These are phyloP conservation scores for Anneissia japonica DNA, from an alignment of 35 echinoderm and acorn worm species.

Conservation along the genomic window DNA sequence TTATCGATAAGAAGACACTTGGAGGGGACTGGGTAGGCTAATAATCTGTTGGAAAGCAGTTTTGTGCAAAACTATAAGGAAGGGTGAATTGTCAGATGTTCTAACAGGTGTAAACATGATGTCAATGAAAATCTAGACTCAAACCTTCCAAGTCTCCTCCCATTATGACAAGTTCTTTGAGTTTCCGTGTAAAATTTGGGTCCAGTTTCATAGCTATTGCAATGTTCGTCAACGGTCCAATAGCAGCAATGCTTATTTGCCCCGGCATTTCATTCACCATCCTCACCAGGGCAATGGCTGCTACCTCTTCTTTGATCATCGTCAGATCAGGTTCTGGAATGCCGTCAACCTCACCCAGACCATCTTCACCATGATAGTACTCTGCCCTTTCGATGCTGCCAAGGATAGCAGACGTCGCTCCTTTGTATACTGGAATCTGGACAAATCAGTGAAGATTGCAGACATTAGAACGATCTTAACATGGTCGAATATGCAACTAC, in stretches of 20 bases:
- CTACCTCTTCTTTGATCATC: slow-evolving; percentile 63
- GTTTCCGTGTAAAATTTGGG: slow-evolving; percentile 57
- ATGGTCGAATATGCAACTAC: no score
- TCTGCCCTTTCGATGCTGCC: not conserved
- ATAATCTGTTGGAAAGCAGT: not conserved
- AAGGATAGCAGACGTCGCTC: slow-evolving; percentile 22
- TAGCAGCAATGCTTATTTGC: slow-evolving; percentile 77
- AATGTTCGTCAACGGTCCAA: slow-evolving; percentile 92
- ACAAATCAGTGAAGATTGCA: not conserved
- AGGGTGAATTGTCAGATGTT: not conserved
- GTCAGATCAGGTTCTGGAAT: slow-evolving; percentile 8
- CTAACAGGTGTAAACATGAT: not conserved
- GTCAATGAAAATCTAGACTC: not conserved
- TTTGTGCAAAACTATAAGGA: not conserved
- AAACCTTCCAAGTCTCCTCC: slow-evolving; percentile 82
- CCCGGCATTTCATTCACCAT: slow-evolving; percentile 73
- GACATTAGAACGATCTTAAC: no score
- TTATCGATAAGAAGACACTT: not conserved
- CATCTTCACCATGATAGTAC: slow-evolving; percentile 62
- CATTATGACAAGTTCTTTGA: slow-evolving; percentile 83
- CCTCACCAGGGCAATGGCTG: slow-evolving; percentile 62
- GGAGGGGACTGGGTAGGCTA: not conserved
- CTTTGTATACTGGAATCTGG: slow-evolving; percentile 78
- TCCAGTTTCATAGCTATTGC: slow-evolving; percentile 78
- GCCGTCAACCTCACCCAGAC: slow-evolving; percentile 54